Evolutionary conservation across 2,797 vertebrate species (phyloP), one percentile per base, ranked within the genome.

Genomic region (Hoplostethus mediterraneus): DNA sequence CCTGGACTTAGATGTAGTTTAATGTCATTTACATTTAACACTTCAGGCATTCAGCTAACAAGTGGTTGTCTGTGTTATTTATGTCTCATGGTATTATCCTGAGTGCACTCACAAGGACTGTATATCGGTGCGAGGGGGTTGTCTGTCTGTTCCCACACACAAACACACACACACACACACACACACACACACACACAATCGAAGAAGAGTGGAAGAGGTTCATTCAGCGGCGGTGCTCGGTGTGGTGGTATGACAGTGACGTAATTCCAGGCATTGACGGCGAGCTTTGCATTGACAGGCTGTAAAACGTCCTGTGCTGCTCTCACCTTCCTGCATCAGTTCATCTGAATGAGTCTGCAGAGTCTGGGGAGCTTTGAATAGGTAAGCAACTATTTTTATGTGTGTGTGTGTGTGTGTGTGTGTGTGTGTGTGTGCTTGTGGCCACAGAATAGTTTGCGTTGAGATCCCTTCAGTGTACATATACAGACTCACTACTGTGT

Each of bases 1-100:
- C 72, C 21, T 21, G 55, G 57, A 68, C 67, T 47, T 77, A 40
- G 0, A 31, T 40, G 60, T 58, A 58, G 84, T 88, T 90, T 85
- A 82, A 84, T 84, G 86, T 2, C 51, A 91, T 92, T 90, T 91
- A 78, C 87, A 92, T 92, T 68, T 72, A 69, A 21, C 58, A 69
- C 51, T 77, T 75, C 25, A 49, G 77, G 71, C 75, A 8, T 73
- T 76, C 48, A 71, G 81, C 77, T 77, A 81, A 86, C 81, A 87
- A 82, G 86, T 68, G 83, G 73, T 78, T 72, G 72, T 81, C 70
- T 73, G 3, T 49, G 33, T 33, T 33, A 67, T 72, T 65, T 65
- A 65, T 75, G 69, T 58, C 3, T 75, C 42, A n/a, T 16, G 57
- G 57, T 48, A 54, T 65, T 65, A 74, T 59, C 52, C 17, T 25